Evolutionary conservation across 2,113 vertebrate species (phyloP).

Genomic region (Cynoglossus semilaevis): DNA sequence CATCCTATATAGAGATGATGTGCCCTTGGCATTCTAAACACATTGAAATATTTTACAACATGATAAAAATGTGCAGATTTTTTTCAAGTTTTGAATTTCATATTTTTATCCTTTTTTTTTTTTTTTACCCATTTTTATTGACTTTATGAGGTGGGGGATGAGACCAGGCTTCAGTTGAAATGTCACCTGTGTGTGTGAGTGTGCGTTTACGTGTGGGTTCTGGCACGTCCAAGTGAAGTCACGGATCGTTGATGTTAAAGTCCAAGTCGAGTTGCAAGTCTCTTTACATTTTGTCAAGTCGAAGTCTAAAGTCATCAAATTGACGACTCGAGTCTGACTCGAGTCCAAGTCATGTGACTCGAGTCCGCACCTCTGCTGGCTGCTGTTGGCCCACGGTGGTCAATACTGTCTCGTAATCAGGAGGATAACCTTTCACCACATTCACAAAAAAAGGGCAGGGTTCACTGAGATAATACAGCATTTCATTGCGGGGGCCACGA

Average conservation of each 20-base stretch:
- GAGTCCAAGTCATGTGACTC: no score
- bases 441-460: slow-evolving; percentile 35
- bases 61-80: no score
- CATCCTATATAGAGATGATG: no score
- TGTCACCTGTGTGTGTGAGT: slow-evolving; percentile 22
- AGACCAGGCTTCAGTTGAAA: slow-evolving; percentile 14
- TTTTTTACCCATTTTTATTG: not conserved
- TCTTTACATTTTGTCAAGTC: no score
- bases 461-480: slow-evolving; percentile 20
- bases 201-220: slow-evolving; percentile 11
- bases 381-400: slow-evolving; percentile 29
- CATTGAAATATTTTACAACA: no score
- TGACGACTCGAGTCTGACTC: no score
- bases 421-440: slow-evolving; percentile 44
- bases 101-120: not conserved
- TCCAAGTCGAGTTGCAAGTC: no score
- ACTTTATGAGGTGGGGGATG: slow-evolving; percentile 1
- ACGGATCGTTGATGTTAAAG: no score
- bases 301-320: no score
- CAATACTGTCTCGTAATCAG: slow-evolving; percentile 30
- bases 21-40: no score
- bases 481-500: slow-evolving; percentile 20
- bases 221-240: no score
- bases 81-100: not conserved
- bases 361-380: no score